A percentile compares a stretch with the other conserved stretches of the same genome.
Conservation (phyloP, 2,888 invertebrate genomes). For the Leucoptera coffeella region DNA sequence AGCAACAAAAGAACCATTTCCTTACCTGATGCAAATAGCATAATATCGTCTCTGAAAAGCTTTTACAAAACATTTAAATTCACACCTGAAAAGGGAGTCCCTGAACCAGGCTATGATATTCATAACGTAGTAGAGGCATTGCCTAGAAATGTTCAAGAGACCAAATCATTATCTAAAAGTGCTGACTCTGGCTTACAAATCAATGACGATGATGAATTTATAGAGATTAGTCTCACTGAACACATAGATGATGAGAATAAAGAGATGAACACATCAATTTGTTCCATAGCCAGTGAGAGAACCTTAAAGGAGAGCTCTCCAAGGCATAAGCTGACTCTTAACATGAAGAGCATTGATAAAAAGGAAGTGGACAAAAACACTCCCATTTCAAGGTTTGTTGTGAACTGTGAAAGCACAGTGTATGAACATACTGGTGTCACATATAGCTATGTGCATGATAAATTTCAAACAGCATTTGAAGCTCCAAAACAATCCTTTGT, state of each 20-base stretch:
- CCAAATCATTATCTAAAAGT: slow-evolving; percentile 53
- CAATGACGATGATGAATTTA: slow-evolving; percentile 44
- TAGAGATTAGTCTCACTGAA: slow-evolving; percentile 37
- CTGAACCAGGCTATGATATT: slow-evolving; percentile 75
- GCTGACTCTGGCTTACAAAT: slow-evolving; percentile 52
- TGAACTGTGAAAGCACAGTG: slow-evolving; percentile 68
- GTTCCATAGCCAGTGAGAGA: slow-evolving; percentile 18
- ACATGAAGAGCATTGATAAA: slow-evolving; percentile 37
- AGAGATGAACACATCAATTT: slow-evolving; percentile 18
- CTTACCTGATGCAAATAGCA: slow-evolving; percentile 58
- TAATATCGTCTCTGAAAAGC: slow-evolving; percentile 66
- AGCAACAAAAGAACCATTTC: slow-evolving; percentile 42
- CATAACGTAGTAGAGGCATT: slow-evolving; percentile 58
- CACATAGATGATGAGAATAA: slow-evolving; percentile 27
- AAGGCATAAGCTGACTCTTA: slow-evolving; percentile 38
- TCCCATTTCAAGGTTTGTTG: slow-evolving; percentile 54
- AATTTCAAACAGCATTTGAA: slow-evolving; percentile 55
- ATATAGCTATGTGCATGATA: slow-evolving; percentile 60
- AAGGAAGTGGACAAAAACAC: slow-evolving; percentile 25
- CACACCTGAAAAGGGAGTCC: slow-evolving; percentile 69
- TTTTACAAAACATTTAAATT: slow-evolving; percentile 60
- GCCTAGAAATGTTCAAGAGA: slow-evolving; percentile 46
- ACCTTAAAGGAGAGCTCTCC: slow-evolving; percentile 41
- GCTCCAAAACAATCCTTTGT: slow-evolving; percentile 46
- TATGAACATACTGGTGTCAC: slow-evolving; percentile 75